Evolutionary conservation across 2,888 invertebrate species (phyloP).

Genomic region (Pristionchus japonicus): DNA sequence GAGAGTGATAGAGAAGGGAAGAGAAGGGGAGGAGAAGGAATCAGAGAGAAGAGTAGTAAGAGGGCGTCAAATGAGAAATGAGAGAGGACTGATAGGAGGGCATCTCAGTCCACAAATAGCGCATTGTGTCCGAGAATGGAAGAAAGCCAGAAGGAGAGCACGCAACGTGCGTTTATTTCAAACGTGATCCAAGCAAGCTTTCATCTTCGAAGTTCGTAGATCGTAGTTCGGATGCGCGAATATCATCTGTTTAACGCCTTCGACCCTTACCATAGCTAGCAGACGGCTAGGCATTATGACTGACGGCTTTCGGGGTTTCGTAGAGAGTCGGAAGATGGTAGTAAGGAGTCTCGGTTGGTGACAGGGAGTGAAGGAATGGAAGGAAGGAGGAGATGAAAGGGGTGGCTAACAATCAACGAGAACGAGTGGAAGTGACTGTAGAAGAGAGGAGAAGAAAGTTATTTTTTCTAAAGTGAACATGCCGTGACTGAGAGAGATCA

Average conservation of each 20-base stretch:
- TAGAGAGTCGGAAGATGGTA: background rate
- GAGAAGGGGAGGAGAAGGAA: background rate
- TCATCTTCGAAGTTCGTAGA: too few relatives aligned
- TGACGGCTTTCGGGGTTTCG: background rate
- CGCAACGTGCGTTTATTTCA: too few relatives aligned
- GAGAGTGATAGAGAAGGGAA: conserved; percentile 34
- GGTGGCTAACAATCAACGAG: conserved; percentile 28
- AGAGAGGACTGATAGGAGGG: background rate
- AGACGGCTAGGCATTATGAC: background rate
- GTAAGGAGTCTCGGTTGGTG: background rate
- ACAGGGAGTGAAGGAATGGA: background rate
- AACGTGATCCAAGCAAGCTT: too few relatives aligned
- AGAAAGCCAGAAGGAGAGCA: too few relatives aligned
- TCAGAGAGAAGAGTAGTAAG: conserved; percentile 7
- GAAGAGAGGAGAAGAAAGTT: background rate
- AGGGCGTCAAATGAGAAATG: background rate
- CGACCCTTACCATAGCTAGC: background rate
- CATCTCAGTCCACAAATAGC: background rate
- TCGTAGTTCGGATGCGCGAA: too few relatives aligned
- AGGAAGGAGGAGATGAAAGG: background rate
- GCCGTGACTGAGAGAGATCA: background rate
- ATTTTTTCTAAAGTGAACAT: background rate
- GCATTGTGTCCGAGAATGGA: background rate
- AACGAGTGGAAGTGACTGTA: conserved; percentile 5
- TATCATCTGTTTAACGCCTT: too few relatives aligned